phyloP scores from a whole-genome alignment of 2,797 vertebrate species.

The Labroides dimidiatus region DNA sequence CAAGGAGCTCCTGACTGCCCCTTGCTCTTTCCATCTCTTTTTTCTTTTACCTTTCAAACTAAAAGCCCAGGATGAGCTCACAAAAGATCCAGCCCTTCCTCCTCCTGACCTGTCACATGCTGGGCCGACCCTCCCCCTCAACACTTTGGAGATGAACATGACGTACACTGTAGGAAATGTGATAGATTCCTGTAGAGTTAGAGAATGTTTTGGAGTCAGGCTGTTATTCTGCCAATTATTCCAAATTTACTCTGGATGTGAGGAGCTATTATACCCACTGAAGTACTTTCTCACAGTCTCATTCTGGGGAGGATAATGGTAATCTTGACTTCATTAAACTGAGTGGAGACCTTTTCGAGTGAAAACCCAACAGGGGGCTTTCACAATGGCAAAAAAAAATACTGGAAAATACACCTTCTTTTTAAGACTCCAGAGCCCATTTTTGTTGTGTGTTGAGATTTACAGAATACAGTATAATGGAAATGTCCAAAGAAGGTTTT shows the following conservation, averaged over 20 bases:
- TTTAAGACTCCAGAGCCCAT: conserved; percentile 21
- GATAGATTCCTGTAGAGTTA: conserved; percentile 90
- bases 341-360: conserved; percentile 39
- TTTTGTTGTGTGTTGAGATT: background rate
- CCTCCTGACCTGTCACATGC: conserved; percentile 7
- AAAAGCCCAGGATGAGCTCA: background rate
- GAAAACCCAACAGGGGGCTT: conserved; percentile 29
- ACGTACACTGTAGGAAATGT: conserved; percentile 87
- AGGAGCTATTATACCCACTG: conserved; percentile 22
- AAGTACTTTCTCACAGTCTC: conserved; percentile 41
- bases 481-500: background rate
- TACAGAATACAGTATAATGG: conserved; percentile 7
- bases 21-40: background rate
- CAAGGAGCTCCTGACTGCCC: conserved; percentile 22
- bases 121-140: conserved; percentile 6
- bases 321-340: conserved; percentile 66
- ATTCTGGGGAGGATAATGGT: conserved; percentile 54
- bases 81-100: conserved; percentile 6
- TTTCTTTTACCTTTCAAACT: conserved; percentile 8
- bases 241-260: conserved; percentile 41
- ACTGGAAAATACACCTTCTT: conserved; percentile 21
- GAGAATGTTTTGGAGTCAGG: conserved; percentile 82
- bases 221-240: conserved; percentile 75
- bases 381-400: conserved; percentile 29
- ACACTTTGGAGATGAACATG: conserved; percentile 85